Conservation (phyloP, 2,797 vertebrate genomes). For the Siniperca undulata region DNA sequence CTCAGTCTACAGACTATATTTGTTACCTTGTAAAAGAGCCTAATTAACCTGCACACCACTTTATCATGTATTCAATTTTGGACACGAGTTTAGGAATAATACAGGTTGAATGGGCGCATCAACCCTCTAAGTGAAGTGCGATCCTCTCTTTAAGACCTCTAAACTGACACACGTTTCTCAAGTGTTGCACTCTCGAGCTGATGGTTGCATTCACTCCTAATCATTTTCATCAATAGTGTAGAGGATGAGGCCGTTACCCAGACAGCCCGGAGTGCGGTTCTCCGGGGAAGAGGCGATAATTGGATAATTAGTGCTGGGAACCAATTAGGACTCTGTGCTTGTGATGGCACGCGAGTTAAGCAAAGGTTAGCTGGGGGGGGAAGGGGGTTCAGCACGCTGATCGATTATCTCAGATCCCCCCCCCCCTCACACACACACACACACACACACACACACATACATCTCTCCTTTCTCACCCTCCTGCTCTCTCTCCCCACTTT, state of each 20-base stretch:
- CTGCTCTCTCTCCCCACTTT: slow-evolving; percentile 23
- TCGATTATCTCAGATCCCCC: slow-evolving; percentile 69
- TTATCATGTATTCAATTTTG: slow-evolving; percentile 50
- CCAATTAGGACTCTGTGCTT: slow-evolving; percentile 85
- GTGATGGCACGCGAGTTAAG: slow-evolving; percentile 89
- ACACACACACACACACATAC: slow-evolving; percentile 19
- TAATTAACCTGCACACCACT: slow-evolving; percentile 68
- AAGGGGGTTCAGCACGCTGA: slow-evolving; percentile 49
- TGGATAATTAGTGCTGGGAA: slow-evolving; percentile 85
- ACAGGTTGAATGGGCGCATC: slow-evolving; percentile 28
- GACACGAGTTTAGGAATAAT: slow-evolving; percentile 35
- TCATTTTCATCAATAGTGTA: slow-evolving; percentile 72
- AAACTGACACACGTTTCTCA: slow-evolving; percentile 46
- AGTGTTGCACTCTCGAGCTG: slow-evolving; percentile 62
- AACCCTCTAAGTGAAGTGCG: slow-evolving; percentile 36
- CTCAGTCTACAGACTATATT: neutral
- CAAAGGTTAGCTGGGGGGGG: slow-evolving; percentile 71
- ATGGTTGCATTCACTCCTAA: slow-evolving; percentile 69
- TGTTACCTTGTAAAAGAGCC: slow-evolving; percentile 1
- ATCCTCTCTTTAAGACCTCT: slow-evolving; percentile 19
- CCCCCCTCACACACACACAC: too few relatives aligned
- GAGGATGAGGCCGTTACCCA: slow-evolving; percentile 63
- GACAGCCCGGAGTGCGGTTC: slow-evolving; percentile 59
- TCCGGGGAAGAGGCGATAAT: slow-evolving; percentile 76
- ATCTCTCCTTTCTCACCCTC: slow-evolving; percentile 57